Evolutionary conservation across 2,113 vertebrate species (phyloP), one percentile per base, ranked within the genome.

Genomic region (Cygnus atratus): DNA sequence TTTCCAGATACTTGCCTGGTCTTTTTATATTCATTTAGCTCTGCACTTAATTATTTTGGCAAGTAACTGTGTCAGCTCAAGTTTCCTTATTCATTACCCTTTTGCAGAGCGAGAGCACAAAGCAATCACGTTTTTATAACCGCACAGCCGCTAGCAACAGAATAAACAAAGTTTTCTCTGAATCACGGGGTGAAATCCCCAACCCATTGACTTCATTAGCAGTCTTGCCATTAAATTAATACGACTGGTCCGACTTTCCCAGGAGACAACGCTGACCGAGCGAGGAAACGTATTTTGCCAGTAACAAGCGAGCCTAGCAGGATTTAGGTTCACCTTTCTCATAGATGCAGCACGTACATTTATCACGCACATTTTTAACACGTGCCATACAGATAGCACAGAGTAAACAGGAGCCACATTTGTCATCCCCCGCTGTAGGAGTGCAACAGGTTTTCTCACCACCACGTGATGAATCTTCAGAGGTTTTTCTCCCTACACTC

Each of bases 21-120:
- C 88, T 24, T 90, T 87, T 43, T 54, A 39, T 19, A 58, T 29
- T n/a, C 74, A 68, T 74, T 85, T 75, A 91, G 84, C 87, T 79
- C 4, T n/a, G 58, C 66, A 70, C 91, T 92, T 96, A 92, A 41
- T 92, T 82, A 33, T 74, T 78, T 83, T 89, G 92, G 78, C 94
- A 96, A 55, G 71, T 81, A 87, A 70, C 68, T 68, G 41, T 79
- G 84, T 25, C 88, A 88, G 86, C 88, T 73, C 66, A 46, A 73
- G 52, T 6, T 54, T 74, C 88, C 57, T 54, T 76, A 59, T 72
- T 84, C 75, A 83, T 41, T 67, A 86, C 7, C 61, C 68, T 89
- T 21, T 7, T 67, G 77, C 81, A 46, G 39, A 43, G 83, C 55
- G 65, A 72, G 70, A 93, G 80, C 67, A 78, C 3, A 0, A 80